phyloP scores from a whole-genome alignment of 1,140 invertebrate genomes.

The Argopecten irradians region DNA sequence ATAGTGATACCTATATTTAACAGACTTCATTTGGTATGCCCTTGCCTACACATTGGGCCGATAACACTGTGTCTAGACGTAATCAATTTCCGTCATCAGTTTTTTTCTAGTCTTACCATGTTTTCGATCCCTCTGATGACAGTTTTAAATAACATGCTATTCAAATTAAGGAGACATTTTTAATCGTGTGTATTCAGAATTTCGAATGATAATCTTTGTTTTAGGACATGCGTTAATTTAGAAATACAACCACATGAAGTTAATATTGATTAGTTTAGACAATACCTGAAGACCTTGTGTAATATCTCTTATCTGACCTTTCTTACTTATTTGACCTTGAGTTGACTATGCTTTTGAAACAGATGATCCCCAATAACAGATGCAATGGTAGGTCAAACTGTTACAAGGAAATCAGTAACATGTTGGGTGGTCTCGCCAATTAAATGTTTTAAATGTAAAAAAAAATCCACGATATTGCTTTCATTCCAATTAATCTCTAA shows the following conservation, averaged over 20 bases:
- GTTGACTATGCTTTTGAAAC: background rate
- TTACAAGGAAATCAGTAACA: background rate
- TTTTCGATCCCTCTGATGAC: background rate
- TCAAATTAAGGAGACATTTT: background rate
- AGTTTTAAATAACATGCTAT: background rate
- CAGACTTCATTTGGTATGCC: background rate
- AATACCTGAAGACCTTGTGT: background rate
- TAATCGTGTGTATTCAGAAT: background rate
- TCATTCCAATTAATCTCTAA: too few species aligned
- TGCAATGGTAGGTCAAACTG: background rate
- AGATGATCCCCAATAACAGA: background rate
- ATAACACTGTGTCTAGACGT: background rate
- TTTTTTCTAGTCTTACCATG: background rate
- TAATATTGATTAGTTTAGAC: background rate
- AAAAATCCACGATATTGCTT: too few species aligned
- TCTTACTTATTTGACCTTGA: background rate
- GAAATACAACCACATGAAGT: background rate
- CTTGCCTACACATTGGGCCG: background rate
- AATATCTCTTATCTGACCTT: background rate
- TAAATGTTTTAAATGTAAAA: background rate
- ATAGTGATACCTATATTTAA: background rate
- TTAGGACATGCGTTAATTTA: background rate
- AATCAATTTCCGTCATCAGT: background rate
- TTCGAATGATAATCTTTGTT: background rate
- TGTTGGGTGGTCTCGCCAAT: background rate